Evolutionary conservation across 2,797 vertebrate genomes (phyloP).

Genomic region (Chelmon rostratus): DNA sequence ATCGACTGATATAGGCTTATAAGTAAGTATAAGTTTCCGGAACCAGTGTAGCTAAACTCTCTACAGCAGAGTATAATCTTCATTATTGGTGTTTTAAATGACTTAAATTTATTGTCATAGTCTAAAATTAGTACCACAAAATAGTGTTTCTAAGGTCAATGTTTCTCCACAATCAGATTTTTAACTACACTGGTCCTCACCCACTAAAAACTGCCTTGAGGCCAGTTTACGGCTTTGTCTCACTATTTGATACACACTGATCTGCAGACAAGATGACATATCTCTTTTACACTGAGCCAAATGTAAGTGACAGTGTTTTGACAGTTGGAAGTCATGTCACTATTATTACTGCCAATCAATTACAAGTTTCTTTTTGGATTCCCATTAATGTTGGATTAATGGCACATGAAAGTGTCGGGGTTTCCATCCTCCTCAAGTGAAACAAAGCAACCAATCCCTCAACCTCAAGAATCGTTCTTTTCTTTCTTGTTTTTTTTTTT

Average conservation of each 20-base stretch:
- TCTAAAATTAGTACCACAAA: neutral
- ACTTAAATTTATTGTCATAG: neutral
- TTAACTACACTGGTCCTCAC: neutral
- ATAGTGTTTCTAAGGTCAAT: constrained; percentile 5
- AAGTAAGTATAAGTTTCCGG: neutral
- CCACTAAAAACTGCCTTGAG: neutral
- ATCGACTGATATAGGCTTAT: neutral
- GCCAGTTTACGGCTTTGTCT: constrained; percentile 9
- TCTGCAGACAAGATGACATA: neutral
- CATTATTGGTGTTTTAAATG: neutral
- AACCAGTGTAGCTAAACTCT: neutral
- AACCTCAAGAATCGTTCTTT: neutral
- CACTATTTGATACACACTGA: neutral
- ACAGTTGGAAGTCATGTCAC: constrained; percentile 14
- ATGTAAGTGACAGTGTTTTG: constrained; percentile 29
- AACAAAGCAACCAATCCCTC: constrained; percentile 10
- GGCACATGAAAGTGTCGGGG: constrained; percentile 16
- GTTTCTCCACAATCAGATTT: constrained; percentile 20
- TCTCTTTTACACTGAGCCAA: neutral
- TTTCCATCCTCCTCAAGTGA: constrained; percentile 3
- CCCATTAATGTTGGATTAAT: constrained; percentile 18
- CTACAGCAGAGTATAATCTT: neutral
- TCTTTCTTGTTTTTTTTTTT: neutral
- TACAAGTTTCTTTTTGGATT: neutral
- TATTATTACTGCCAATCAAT: constrained; percentile 20